Conservation (phyloP, 2,113 vertebrate genomes). For the Herpailurus yagouaroundi region DNA sequence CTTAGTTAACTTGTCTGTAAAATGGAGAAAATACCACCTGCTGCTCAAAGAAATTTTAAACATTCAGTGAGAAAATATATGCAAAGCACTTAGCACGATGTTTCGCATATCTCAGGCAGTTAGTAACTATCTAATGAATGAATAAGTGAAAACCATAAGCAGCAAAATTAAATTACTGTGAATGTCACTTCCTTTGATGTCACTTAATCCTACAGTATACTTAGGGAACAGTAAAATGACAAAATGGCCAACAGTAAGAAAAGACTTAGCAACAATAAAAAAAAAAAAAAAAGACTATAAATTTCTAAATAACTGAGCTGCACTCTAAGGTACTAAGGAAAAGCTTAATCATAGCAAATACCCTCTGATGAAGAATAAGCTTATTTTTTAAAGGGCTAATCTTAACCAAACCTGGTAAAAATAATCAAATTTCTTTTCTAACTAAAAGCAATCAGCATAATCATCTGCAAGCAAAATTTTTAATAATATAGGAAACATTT, state of each 20-base stretch:
- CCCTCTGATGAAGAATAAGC: background rate
- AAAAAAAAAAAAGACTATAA: background rate
- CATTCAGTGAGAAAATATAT: background rate
- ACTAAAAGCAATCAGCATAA: slow-evolving; percentile 12
- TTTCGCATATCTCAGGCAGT: background rate
- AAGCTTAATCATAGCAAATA: background rate
- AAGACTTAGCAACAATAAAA: background rate
- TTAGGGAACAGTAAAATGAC: slow-evolving; percentile 11
- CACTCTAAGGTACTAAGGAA: background rate
- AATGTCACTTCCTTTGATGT: background rate
- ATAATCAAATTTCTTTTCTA: slow-evolving; percentile 25
- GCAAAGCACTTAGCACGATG: background rate
- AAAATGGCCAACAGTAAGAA: background rate
- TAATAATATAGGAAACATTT: slow-evolving; percentile 6
- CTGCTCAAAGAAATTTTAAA: slow-evolving; percentile 8
- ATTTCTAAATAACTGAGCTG: background rate
- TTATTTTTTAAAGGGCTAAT: background rate
- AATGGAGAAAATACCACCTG: background rate
- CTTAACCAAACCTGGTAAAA: background rate
- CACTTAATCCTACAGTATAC: background rate
- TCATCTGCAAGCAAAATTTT: slow-evolving; percentile 32
- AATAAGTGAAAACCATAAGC: background rate
- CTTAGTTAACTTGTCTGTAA: background rate
- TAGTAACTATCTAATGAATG: background rate
- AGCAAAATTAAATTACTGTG: slow-evolving; percentile 10